These are phyloP conservation scores for Petrolisthes cinctipes DNA, from an alignment of 2,888 invertebrate species.

Conservation along the genomic window DNA sequence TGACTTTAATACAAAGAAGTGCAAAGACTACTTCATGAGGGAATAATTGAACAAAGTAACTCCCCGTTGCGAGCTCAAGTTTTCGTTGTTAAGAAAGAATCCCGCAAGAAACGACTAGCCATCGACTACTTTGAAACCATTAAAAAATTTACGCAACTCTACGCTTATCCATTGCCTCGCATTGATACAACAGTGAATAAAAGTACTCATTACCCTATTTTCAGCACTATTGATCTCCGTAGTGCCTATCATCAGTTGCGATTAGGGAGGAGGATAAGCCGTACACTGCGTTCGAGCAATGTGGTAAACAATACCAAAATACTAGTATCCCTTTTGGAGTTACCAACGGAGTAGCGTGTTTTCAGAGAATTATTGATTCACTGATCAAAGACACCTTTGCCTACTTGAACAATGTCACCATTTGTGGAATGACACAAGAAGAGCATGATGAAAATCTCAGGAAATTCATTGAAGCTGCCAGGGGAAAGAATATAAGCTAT, in stretches of 20 bases:
- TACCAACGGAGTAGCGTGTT: constrained; percentile 50
- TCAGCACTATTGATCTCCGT: constrained; percentile 52
- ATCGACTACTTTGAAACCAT: constrained; percentile 23
- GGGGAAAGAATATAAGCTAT: background rate
- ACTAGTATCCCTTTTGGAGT: constrained; percentile 54
- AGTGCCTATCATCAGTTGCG: constrained; percentile 57
- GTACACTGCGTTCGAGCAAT: constrained; percentile 55
- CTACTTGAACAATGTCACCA: constrained; percentile 7
- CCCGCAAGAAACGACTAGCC: constrained; percentile 23
- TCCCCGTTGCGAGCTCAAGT: constrained; percentile 40
- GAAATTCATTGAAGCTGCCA: constrained; percentile 20
- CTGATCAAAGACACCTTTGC: constrained; percentile 38
- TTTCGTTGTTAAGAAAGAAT: background rate
- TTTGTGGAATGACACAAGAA: constrained; percentile 10
- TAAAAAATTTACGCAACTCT: constrained; percentile 1
- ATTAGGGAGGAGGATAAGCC: constrained; percentile 36
- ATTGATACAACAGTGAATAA: constrained; percentile 36
- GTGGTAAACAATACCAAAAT: constrained; percentile 48
- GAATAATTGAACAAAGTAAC: constrained; percentile 14
- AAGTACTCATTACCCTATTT: constrained; percentile 46
- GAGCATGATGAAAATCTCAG: too few relatives aligned
- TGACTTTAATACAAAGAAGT: constrained; percentile 16
- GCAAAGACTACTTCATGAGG: background rate
- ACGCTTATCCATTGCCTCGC: constrained; percentile 44
- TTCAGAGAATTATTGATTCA: constrained; percentile 45